phyloP scores from a whole-genome alignment of 2,113 vertebrate genomes.

The Cervus canadensis region DNA sequence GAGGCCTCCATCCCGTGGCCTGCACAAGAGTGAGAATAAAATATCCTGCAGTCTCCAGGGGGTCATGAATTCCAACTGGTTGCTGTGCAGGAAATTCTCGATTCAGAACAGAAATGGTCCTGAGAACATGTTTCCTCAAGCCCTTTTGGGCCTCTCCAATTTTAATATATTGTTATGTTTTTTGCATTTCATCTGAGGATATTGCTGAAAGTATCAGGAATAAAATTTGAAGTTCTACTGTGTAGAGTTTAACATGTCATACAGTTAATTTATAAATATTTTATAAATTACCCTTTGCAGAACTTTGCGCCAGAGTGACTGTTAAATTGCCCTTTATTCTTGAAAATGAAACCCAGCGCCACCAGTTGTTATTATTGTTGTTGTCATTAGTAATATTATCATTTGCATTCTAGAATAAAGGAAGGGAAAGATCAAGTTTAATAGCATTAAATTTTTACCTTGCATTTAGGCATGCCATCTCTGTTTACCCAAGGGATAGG shows the following conservation, averaged over 20 bases:
- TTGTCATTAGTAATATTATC: no score
- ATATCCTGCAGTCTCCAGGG: background rate
- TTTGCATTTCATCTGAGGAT: slow-evolving; percentile 24
- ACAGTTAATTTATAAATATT: background rate
- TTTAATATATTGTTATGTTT: background rate
- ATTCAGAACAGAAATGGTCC: background rate
- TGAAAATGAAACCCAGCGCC: background rate
- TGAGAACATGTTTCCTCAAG: background rate
- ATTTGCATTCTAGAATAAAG: background rate
- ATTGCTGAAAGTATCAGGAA: background rate
- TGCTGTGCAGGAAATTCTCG: background rate
- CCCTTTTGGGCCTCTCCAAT: background rate
- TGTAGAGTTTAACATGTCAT: background rate
- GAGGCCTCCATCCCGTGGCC: background rate
- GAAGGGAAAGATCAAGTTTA: background rate
- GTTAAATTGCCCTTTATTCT: background rate
- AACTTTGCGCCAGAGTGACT: background rate
- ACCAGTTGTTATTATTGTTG: no score
- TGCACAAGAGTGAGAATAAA: background rate
- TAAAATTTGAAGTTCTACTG: background rate
- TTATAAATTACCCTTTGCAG: background rate
- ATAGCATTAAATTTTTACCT: no score
- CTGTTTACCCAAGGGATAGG: background rate
- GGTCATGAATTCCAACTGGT: background rate
- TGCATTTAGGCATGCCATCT: background rate